Base-by-base conservation (phyloP, 2,888 invertebrate species). In the Synergus gifuensis region DNA sequence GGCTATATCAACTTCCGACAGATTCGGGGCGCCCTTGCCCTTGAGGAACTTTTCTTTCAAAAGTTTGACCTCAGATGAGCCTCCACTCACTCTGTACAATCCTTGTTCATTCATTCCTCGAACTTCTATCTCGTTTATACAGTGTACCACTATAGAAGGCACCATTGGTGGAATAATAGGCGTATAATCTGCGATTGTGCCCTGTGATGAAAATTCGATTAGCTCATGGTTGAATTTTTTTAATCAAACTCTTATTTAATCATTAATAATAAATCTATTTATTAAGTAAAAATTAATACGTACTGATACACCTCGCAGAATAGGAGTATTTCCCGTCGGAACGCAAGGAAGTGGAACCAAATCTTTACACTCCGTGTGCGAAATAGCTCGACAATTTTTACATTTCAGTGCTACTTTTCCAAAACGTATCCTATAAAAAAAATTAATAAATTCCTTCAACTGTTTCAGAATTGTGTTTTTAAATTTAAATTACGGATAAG, bases 61-160 rank as follows among this genome's bases (percentile, higher is more conserved):
- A 58, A 94, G 94, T 91, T 97, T 98, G 60, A 99, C 97, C 85
- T 98, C 98, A 84, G 95, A 95, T 82, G 97, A 97, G 0, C 97
- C 95, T 28, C 98, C 99, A 67, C 98, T 97, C 58, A 99, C 95
- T 66, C 99, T 95, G 93, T 99, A 99, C 4, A 99, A 93, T 1
- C 99, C 99, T 60, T 97, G 95, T 92, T 98, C 98, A 28, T 91
- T 93, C 63, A 99, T 94, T 0, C 98, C 98, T 8, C 98, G 94
- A 36, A 95, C 94, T 93, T 99, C 99, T 67, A 99, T 95, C 93
- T 99, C 99, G 89, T 97, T 98, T 58, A 98, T 95, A 91, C 99
- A 99, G 90, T 99, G 98, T 66, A 99, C 97, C 83, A 99, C 94
- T 9, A 99, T 92, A 0, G 97, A 96, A 0, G 99, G 99, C 18